A percentile compares a stretch with the other conserved stretches of the same genome.
phyloP scores from a whole-genome alignment of 2,113 vertebrate genomes.

The Pleuronectes platessa region DNA sequence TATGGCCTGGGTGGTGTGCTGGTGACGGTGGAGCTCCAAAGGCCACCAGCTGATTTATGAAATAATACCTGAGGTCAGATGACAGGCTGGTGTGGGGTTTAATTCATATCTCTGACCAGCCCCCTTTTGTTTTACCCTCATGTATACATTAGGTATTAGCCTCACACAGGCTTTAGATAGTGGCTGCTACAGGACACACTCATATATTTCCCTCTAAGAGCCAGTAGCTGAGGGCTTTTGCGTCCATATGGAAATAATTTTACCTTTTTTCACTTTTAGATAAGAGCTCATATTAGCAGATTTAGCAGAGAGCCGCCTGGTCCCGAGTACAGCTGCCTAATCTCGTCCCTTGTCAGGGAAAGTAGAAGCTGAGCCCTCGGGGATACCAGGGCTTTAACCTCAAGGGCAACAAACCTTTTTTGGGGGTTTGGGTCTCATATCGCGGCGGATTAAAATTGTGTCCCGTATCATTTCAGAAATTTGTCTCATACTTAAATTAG shows the following conservation, averaged over 20 bases:
- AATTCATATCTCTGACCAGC: slow-evolving; percentile 36
- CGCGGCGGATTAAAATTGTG: slow-evolving; percentile 51
- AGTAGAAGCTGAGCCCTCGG: slow-evolving; percentile 44
- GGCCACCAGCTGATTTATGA: slow-evolving; percentile 63
- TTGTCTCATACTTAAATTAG: slow-evolving; percentile 57
- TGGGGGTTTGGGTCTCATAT: slow-evolving; percentile 53
- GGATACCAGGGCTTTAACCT: slow-evolving; percentile 53
- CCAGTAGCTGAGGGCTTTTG: slow-evolving; percentile 25
- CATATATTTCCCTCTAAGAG: slow-evolving; percentile 29
- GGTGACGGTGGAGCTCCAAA: slow-evolving; percentile 55
- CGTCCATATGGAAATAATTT: slow-evolving; percentile 45
- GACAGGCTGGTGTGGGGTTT: slow-evolving; percentile 40
- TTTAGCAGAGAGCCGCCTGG: slow-evolving; percentile 27
- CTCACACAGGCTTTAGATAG: slow-evolving; percentile 8
- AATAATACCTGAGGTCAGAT: slow-evolving; percentile 64
- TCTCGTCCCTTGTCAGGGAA: slow-evolving; percentile 62
- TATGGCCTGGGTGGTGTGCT: slow-evolving; percentile 53
- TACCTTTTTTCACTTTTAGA: slow-evolving; percentile 40
- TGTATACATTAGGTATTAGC: slow-evolving; percentile 8
- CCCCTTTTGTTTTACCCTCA: slow-evolving; percentile 27
- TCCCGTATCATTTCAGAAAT: slow-evolving; percentile 44
- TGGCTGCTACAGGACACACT: background rate
- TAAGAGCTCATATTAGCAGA: slow-evolving; percentile 58
- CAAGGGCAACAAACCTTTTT: slow-evolving; percentile 50
- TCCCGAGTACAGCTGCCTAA: slow-evolving; percentile 56